Evolutionary conservation across 2,797 vertebrate species (phyloP).

Genomic region (Platyrinchus mystaceus): DNA sequence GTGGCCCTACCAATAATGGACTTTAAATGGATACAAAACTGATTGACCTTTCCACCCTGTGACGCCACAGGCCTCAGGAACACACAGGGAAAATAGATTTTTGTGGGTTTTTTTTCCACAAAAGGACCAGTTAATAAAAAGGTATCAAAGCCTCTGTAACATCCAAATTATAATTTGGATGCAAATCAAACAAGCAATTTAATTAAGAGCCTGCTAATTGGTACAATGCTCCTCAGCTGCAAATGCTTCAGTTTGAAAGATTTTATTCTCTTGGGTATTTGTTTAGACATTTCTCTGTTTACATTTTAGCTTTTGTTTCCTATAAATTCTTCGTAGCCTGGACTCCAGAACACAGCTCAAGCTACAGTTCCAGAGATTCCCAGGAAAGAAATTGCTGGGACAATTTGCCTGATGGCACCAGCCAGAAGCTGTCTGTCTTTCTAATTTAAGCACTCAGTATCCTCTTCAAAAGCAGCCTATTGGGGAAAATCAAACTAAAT

Average conservation of each 20-base stretch:
- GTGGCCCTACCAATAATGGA: constrained; percentile 13
- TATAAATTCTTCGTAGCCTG: neutral
- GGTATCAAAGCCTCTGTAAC: constrained; percentile 50
- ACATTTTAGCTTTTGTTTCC: neutral
- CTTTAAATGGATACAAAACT: constrained; percentile 39
- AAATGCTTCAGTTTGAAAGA: constrained; percentile 40
- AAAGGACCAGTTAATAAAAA: constrained; percentile 28
- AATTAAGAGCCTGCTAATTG: constrained; percentile 67
- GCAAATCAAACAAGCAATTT: constrained; percentile 68
- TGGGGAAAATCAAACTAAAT: neutral
- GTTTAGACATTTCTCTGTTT: constrained; percentile 15
- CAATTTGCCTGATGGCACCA: neutral
- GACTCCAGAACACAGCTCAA: neutral
- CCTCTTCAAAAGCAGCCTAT: neutral
- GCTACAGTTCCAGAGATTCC: neutral
- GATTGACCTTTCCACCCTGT: constrained; percentile 47
- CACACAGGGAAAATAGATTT: neutral
- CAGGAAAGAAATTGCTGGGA: neutral
- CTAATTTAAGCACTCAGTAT: neutral
- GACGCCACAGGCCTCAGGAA: neutral
- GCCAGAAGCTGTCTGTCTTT: neutral
- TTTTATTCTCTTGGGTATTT: constrained; percentile 40
- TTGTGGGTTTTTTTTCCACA: neutral
- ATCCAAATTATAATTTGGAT: constrained; percentile 61
- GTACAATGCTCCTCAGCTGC: constrained; percentile 10